These are phyloP conservation scores for Bunonema sp. DNA, from an alignment of 2,888 invertebrate genomes.

Conservation along the genomic window DNA sequence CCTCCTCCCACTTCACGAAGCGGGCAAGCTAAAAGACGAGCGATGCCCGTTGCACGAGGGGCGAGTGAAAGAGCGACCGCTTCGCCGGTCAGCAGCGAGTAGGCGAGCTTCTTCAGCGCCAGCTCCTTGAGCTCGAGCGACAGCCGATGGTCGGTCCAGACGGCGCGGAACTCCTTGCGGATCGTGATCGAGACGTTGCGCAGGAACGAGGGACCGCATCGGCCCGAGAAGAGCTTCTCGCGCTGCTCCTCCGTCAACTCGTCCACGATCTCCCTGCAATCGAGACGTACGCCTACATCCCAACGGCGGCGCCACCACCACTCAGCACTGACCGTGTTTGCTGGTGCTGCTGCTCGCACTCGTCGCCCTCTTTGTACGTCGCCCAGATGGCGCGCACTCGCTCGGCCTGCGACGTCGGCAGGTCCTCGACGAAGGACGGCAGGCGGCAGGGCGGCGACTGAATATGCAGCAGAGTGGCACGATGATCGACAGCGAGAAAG, in stretches of 20 bases:
- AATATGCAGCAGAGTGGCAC: not conserved
- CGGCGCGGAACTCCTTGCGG: conserved; percentile 27
- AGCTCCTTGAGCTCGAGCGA: conserved; percentile 28
- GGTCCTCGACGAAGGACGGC: conserved; percentile 22
- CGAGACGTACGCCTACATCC: not conserved
- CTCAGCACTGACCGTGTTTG: conserved; percentile 14
- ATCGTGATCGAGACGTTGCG: conserved; percentile 19
- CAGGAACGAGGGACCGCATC: conserved; percentile 34
- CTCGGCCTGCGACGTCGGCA: conserved; percentile 24
- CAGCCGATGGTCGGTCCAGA: conserved; percentile 33
- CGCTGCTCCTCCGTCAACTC: conserved; percentile 21
- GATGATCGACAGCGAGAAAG: not conserved
- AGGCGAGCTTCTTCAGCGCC: conserved; percentile 30
- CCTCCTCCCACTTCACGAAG: conserved; percentile 37
- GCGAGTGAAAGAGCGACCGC: conserved; percentile 13
- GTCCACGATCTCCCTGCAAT: conserved; percentile 13
- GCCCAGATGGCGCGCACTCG: conserved; percentile 23
- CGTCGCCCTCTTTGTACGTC: conserved; percentile 27
- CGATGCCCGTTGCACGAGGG: not conserved
- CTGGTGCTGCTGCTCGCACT: conserved; percentile 22
- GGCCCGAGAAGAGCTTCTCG: conserved; percentile 29
- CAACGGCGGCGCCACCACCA: not conserved
- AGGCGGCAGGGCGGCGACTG: conserved; percentile 27
- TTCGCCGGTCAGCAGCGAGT: conserved; percentile 27
- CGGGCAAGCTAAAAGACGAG: conserved; percentile 21